Evolutionary conservation across 2,797 vertebrate genomes (phyloP), one percentile per base, ranked within the genome.

Genomic region (Ceyx erithaca): DNA sequence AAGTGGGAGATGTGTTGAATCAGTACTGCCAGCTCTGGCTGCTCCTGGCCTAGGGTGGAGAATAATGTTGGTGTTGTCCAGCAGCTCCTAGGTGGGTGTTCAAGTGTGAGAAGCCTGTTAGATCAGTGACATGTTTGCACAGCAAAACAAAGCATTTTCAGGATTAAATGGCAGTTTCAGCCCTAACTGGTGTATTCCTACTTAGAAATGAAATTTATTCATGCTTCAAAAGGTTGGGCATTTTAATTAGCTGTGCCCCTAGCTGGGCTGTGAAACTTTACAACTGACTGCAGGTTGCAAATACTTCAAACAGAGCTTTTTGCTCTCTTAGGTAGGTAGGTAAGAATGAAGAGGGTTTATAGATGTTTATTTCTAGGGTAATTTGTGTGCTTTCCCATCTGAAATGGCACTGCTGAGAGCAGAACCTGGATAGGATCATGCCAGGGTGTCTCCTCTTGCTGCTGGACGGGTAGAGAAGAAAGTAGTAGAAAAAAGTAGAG

Each of bases 221-320:
- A 54, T 57, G 63, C 85, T 92, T 93, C 80, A 76, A 28, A 94
- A 83, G 90, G 55, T 72, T 91, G 66, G 48, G 9, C 80, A 2
- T 90, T 92, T 85, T 93, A 90, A 95, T 94, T 89, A 95, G 80
- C 62, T 83, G 72, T 85, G 73, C 76, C 51, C 35, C 55, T 80
- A 41, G 86, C 71, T 90, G 81, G 89, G 90, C 88, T 76, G 48
- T 20, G 67, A 54, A 90, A 82, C 81, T 87, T 87, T 21, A 59
- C 69, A 89, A 79, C 77, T 66, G 31, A 80, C 69, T 80, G 41
- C 72, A 78, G 66, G 51, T 90, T 80, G 72, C 59, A 88, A 86
- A 54, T 84, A 57, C 33, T 93, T 79, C 75, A 90, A 87, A 46
- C 63, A 43, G 52, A 46, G 59, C 70, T 78, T 89, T 93, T 78